These are phyloP conservation scores for Metalampra italica DNA, from an alignment of 2,888 invertebrate genomes.

Conservation along the genomic window DNA sequence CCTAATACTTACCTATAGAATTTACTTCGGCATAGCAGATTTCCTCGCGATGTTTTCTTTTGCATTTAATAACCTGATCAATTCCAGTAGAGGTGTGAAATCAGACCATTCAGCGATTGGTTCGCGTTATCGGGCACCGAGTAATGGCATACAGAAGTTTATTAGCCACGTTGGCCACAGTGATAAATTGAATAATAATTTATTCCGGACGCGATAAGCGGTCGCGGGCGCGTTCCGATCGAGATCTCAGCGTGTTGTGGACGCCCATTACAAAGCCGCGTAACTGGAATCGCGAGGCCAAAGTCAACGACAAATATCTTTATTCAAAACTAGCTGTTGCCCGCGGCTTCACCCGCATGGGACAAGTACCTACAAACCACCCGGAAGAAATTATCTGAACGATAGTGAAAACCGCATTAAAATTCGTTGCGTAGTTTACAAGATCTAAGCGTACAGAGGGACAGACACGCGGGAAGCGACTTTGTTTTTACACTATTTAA, in stretches of 20 bases:
- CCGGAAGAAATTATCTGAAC: no score
- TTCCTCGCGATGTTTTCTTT: no score
- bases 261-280: conserved; percentile 29
- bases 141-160: conserved; percentile 73
- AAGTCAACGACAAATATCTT: not conserved
- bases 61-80: no score
- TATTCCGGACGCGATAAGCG: conserved; percentile 61
- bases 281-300: conserved; percentile 7
- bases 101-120: conserved; percentile 11
- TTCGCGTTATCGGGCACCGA: conserved; percentile 13
- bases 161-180: conserved; percentile 49
- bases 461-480: no score
- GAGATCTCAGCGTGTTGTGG: conserved; percentile 47
- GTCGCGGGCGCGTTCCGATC: conserved; percentile 33
- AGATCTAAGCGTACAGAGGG: no score
- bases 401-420: no score
- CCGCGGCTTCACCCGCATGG: no score
- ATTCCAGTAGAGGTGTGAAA: not conserved
- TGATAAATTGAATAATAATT: conserved; percentile 77
- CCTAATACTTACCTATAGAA: no score
- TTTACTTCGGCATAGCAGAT: no score
- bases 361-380: no score
- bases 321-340: not conserved
- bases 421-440: no score
- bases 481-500: no score